Conservation (phyloP, 2,888 invertebrate species). For the Sarcophaga variegata region DNA sequence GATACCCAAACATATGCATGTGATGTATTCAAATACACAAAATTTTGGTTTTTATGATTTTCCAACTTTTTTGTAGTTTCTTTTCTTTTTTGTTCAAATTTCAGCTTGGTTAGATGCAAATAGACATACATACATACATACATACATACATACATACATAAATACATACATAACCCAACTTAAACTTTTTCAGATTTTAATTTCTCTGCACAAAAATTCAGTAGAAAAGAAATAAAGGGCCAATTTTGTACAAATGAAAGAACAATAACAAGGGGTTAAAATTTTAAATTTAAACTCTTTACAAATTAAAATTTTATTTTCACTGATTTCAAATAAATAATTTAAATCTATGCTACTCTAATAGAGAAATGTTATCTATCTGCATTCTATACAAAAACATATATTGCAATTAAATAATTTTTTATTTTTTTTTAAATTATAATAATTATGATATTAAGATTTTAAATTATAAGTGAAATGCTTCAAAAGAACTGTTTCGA, state of each 20-base stretch:
- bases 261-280: no score
- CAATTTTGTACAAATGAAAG: no score
- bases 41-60: slow-evolving; percentile 57
- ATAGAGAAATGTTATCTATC: not conserved
- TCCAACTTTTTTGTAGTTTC: slow-evolving; percentile 50
- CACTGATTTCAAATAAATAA: no score
- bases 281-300: no score
- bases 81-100: slow-evolving; percentile 49
- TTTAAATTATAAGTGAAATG: no score
- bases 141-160: no score
- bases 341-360: no score
- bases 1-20: not conserved
- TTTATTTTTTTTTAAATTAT: not conserved
- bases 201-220: not conserved
- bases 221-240: no score
- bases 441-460: no score
- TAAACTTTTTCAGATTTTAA: slow-evolving; percentile 53
- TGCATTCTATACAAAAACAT: not conserved
- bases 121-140: not conserved
- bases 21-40: slow-evolving; percentile 41
- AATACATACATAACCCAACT: slow-evolving; percentile 31
- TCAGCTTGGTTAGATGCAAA: slow-evolving; percentile 38
- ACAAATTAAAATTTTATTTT: no score
- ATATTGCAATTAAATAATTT: not conserved
- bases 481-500: no score